phyloP scores from a whole-genome alignment of 2,797 vertebrate species.

The Sarcoramphus papa region DNA sequence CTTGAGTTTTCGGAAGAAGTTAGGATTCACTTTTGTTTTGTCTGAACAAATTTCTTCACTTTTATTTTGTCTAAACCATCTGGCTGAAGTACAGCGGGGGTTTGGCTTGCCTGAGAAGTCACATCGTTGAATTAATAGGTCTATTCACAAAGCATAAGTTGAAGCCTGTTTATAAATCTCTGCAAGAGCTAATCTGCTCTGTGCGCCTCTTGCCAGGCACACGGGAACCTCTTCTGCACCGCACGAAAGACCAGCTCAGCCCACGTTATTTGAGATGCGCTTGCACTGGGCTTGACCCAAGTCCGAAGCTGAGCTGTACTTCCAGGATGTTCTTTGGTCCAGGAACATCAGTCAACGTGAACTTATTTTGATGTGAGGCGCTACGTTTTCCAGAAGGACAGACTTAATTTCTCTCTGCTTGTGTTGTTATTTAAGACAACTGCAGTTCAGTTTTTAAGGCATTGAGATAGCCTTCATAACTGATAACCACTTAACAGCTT shows the following conservation, averaged over 20 bases:
- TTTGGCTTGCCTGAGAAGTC: slow-evolving; percentile 2
- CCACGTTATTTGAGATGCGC: not conserved
- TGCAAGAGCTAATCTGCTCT: not conserved
- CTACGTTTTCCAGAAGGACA: not conserved
- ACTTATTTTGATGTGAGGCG: not conserved
- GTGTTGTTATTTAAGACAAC: not conserved
- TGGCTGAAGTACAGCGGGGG: not conserved
- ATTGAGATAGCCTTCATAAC: not conserved
- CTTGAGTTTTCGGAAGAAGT: not conserved
- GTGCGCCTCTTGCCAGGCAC: not conserved
- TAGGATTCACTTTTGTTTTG: not conserved
- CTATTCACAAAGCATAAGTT: not conserved
- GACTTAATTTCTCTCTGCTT: not conserved
- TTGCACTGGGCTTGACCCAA: not conserved
- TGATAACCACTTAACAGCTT: not conserved
- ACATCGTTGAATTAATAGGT: not conserved
- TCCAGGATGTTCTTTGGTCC: not conserved
- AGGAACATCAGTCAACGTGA: not conserved
- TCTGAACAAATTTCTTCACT: slow-evolving; percentile 6
- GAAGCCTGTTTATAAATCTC: not conserved
- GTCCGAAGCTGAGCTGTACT: not conserved
- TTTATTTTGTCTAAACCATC: slow-evolving; percentile 26
- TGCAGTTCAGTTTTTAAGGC: not conserved
- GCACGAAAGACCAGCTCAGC: not conserved
- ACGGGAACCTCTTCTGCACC: not conserved